Evolutionary conservation across 92 coral and sea anemone genomes (phyloP).

Genomic region (Heteractis magnifica): DNA sequence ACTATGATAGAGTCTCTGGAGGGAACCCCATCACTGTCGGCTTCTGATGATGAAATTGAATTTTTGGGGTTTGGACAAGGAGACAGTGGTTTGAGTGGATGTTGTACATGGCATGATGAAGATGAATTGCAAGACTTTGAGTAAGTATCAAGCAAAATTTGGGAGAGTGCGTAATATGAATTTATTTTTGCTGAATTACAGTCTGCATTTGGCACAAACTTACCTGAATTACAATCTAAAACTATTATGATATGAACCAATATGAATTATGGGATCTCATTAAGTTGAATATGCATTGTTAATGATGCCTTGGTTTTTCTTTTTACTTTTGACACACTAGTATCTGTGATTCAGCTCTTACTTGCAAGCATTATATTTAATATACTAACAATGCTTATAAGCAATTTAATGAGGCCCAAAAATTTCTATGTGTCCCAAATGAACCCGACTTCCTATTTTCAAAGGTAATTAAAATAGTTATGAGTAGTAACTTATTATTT

Average conservation of each 20-base stretch:
- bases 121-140: background rate
- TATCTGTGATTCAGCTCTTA: background rate
- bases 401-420: background rate
- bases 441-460: background rate
- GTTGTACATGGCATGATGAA: background rate
- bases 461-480: background rate
- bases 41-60: constrained; percentile 46
- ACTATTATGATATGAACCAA: background rate
- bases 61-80: constrained; percentile 52
- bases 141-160: background rate
- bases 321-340: background rate
- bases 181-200: background rate
- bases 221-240: background rate
- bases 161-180: background rate
- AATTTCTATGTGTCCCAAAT: background rate
- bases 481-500: background rate
- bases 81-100: background rate
- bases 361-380: background rate
- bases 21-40: constrained; percentile 50
- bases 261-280: background rate
- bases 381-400: background rate
- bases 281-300: background rate
- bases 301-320: background rate
- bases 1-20: constrained; percentile 34
- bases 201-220: background rate